Evolutionary conservation across 1,140 invertebrate species (phyloP).

Genomic region (Leptinotarsa undecemlineata): DNA sequence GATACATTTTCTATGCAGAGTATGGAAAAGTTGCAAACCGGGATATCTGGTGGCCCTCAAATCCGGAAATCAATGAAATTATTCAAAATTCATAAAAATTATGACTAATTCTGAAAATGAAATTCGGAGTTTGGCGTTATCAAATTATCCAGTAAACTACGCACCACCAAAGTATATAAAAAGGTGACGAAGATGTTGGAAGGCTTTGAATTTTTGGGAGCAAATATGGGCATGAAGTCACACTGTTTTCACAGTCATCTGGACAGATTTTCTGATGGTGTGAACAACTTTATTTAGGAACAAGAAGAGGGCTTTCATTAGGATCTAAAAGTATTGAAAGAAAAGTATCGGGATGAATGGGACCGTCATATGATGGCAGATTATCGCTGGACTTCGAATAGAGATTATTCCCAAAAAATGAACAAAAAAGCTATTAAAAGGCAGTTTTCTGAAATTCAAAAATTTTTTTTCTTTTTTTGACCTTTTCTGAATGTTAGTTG

Average conservation of each 20-base stretch:
- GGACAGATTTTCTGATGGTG: constrained; percentile 13
- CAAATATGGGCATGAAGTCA: constrained; percentile 21
- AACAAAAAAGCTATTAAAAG: no score
- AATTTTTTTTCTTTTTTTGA: no score
- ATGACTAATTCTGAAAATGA: not conserved
- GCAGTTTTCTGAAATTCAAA: no score
- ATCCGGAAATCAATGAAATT: constrained; percentile 25
- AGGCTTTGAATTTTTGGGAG: constrained; percentile 18
- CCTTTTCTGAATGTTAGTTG: no score
- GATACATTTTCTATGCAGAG: constrained; percentile 26
- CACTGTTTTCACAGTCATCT: constrained; percentile 15
- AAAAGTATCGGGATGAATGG: constrained; percentile 23
- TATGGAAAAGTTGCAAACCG: constrained; percentile 41
- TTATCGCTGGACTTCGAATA: not conserved
- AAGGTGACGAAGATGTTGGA: constrained; percentile 12
- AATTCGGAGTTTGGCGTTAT: constrained; percentile 20
- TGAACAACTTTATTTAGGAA: constrained; percentile 25
- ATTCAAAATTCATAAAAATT: not conserved
- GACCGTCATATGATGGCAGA: not conserved
- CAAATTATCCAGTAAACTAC: constrained; percentile 15
- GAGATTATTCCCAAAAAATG: not conserved
- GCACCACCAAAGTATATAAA: no score
- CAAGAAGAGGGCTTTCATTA: constrained; percentile 45
- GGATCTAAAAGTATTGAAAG: constrained; percentile 36
- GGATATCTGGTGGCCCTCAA: constrained; percentile 42